A percentile compares a stretch with the other conserved stretches of the same genome.
Evolutionary conservation across 2,888 invertebrate genomes (phyloP).

Genomic region (Tipula helvola): DNA sequence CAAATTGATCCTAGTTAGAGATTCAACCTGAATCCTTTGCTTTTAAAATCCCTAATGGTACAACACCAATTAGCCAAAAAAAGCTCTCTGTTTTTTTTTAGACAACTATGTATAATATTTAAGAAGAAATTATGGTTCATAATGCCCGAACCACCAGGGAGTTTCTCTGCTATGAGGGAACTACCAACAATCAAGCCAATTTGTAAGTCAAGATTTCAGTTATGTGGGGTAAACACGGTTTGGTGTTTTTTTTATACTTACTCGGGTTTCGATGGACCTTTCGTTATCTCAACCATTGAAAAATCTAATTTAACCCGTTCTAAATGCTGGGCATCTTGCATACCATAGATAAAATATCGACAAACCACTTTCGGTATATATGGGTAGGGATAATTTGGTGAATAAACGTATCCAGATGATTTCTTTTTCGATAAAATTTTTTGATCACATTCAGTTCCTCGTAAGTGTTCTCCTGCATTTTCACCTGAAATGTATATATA

Average conservation of each 20-base stretch:
- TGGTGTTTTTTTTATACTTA: constrained; percentile 38
- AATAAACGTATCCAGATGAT: constrained; percentile 83
- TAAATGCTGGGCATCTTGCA: constrained; percentile 93
- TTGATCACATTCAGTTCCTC: constrained; percentile 97
- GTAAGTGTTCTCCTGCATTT: constrained; percentile 88
- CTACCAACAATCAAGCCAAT: too few relatives aligned
- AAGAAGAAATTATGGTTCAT: too few relatives aligned
- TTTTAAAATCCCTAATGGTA: too few relatives aligned
- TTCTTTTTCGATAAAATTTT: constrained; percentile 90
- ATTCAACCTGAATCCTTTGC: too few relatives aligned
- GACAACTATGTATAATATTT: too few relatives aligned
- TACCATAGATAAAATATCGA: constrained; percentile 94
- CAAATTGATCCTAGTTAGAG: too few relatives aligned
- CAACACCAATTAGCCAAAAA: too few relatives aligned
- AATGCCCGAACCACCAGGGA: too few relatives aligned
- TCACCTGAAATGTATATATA: constrained; percentile 78
- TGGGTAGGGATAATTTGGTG: constrained; percentile 91
- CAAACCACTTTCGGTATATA: constrained; percentile 95
- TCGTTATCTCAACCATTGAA: constrained; percentile 80
- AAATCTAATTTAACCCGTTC: constrained; percentile 88
- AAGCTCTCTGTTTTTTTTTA: too few relatives aligned
- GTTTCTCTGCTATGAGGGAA: too few relatives aligned
- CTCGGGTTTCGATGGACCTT: constrained; percentile 57
- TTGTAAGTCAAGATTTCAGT: too few relatives aligned
- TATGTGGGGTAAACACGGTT: too few relatives aligned